A percentile compares a stretch with the other conserved stretches of the same genome.
Conservation (phyloP, 2,888 invertebrate species). For the Morpho helenor region DNA sequence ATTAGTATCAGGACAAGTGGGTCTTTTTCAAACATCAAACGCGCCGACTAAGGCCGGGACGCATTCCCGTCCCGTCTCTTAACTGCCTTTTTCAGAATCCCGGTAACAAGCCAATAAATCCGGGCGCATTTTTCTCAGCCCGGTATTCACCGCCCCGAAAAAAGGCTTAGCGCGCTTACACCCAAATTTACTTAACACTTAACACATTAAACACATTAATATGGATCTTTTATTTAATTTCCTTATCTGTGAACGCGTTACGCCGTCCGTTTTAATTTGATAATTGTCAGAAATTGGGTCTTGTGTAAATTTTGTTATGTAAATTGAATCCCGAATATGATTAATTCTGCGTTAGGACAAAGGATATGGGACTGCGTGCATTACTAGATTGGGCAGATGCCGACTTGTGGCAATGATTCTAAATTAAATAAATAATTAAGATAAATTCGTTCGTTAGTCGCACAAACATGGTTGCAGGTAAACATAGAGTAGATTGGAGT, state of each 20-base stretch:
- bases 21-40: conserved; percentile 57
- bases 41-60: conserved; percentile 40
- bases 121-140: conserved; percentile 66
- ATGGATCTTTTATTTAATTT: conserved; percentile 68
- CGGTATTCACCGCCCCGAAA: conserved; percentile 45
- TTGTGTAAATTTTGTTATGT: conserved; percentile 59
- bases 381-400: conserved; percentile 43
- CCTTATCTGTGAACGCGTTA: conserved; percentile 52
- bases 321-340: conserved; percentile 60
- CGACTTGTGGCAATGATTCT: conserved; percentile 16
- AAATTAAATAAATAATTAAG: conserved; percentile 47
- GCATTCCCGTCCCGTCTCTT: conserved; percentile 62
- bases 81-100: conserved; percentile 68
- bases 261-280: conserved; percentile 63
- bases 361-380: conserved; percentile 35
- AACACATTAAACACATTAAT: conserved; percentile 69
- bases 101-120: conserved; percentile 79
- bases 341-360: conserved; percentile 50
- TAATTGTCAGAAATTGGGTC: conserved; percentile 62
- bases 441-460: conserved; percentile 64
- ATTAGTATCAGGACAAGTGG: conserved; percentile 54
- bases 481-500: conserved; percentile 46
- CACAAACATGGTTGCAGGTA: conserved; percentile 62
- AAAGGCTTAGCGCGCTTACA: conserved; percentile 76
- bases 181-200: conserved; percentile 79